Conservation (phyloP, 1,140 invertebrate genomes). For the Drosophila kikkawai region DNA sequence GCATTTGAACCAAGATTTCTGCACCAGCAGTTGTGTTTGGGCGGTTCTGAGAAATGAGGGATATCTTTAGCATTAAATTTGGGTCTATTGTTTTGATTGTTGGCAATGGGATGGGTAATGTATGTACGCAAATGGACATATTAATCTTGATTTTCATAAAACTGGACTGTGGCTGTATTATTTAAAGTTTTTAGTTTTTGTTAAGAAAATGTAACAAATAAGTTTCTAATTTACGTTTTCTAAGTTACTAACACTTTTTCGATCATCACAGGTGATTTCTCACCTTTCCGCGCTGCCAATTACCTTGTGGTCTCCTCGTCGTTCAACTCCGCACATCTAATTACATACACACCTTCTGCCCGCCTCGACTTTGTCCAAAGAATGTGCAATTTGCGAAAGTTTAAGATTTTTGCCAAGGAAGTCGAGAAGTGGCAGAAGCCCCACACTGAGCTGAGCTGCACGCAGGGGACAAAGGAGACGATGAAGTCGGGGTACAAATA, state of each 20-base stretch:
- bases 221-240: neutral
- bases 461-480: neutral
- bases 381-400: constrained; percentile 48
- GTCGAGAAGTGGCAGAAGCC: constrained; percentile 25
- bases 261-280: constrained; percentile 10
- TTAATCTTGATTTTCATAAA: no score
- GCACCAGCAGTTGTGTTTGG: neutral
- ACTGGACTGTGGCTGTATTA: no score
- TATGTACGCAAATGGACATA: neutral
- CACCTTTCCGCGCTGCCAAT: neutral
- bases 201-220: neutral
- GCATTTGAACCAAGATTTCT: constrained; percentile 17
- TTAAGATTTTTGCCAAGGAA: constrained; percentile 34
- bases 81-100: neutral
- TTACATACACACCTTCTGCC: constrained; percentile 18
- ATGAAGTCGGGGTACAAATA: constrained; percentile 6
- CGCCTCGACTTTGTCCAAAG: constrained; percentile 15
- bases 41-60: neutral
- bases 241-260: neutral
- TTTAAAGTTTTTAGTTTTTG: neutral
- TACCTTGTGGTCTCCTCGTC: neutral
- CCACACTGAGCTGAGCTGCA: constrained; percentile 1
- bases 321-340: constrained; percentile 20
- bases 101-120: neutral
- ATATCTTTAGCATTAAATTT: neutral